These are phyloP conservation scores for Steinernema scapterisci DNA, from an alignment of 2,888 invertebrate species.

Conservation along the genomic window DNA sequence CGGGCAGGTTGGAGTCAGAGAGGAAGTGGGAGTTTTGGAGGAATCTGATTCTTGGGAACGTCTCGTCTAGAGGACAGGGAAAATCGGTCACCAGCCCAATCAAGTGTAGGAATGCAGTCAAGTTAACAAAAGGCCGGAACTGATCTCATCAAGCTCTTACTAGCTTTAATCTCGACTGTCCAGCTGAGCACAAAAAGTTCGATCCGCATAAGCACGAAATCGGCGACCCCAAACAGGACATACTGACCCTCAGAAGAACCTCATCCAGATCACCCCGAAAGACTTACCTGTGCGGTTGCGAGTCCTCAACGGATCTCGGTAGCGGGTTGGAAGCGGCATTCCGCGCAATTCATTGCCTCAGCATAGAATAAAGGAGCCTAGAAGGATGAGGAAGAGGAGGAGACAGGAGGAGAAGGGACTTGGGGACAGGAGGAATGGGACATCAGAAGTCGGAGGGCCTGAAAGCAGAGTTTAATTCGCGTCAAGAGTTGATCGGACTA, in stretches of 20 bases:
- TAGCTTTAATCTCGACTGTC: too few relatives aligned
- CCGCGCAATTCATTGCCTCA: conserved; percentile 19
- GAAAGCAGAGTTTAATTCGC: conserved; percentile 18
- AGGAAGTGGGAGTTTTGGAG: too few relatives aligned
- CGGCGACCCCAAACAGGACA: too few relatives aligned
- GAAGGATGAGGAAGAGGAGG: neutral
- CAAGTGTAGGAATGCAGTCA: too few relatives aligned
- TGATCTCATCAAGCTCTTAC: too few relatives aligned
- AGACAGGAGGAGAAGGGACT: neutral
- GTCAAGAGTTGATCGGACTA: conserved; percentile 25
- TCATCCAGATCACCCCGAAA: neutral
- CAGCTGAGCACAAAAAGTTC: too few relatives aligned
- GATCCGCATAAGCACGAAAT: too few relatives aligned
- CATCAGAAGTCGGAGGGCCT: conserved; percentile 9
- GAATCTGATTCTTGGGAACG: too few relatives aligned
- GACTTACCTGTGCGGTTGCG: conserved; percentile 22
- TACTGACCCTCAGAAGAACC: neutral
- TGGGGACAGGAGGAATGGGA: conserved; percentile 1
- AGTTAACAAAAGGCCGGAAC: too few relatives aligned
- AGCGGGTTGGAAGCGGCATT: conserved; percentile 29
- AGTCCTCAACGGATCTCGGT: conserved; percentile 26
- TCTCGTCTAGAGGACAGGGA: too few relatives aligned
- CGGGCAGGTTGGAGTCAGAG: too few relatives aligned
- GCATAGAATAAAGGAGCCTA: neutral
- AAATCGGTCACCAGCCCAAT: too few relatives aligned